Evolutionary conservation across 2,888 invertebrate species (phyloP).

Genomic region (Agonopterix alstromeriana): DNA sequence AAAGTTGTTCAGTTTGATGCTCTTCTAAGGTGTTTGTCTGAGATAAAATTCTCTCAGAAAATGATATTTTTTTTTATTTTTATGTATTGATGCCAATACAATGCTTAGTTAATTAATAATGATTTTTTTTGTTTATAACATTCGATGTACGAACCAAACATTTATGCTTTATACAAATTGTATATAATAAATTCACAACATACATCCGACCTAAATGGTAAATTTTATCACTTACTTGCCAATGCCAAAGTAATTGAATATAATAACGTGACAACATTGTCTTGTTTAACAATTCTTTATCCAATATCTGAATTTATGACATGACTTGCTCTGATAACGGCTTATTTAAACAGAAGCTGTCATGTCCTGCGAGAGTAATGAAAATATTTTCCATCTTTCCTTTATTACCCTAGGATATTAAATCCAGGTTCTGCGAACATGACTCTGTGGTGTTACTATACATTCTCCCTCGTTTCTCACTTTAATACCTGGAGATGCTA

Average conservation of each 20-base stretch:
- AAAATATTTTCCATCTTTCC: slow-evolving; percentile 63
- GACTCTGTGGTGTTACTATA: background rate
- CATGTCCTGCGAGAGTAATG: slow-evolving; percentile 49
- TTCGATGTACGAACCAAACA: too few relatives aligned
- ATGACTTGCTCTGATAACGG: slow-evolving; percentile 28
- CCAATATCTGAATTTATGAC: slow-evolving; percentile 36
- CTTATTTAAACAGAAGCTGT: slow-evolving; percentile 36
- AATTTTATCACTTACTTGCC: background rate
- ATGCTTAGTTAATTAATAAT: too few relatives aligned
- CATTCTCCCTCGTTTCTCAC: background rate
- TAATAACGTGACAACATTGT: background rate
- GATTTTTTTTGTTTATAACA: too few relatives aligned
- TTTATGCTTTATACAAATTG: too few relatives aligned
- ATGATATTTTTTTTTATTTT: too few relatives aligned
- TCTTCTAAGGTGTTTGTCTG: too few relatives aligned
- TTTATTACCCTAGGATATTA: slow-evolving; percentile 61
- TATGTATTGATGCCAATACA: too few relatives aligned
- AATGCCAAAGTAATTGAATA: background rate
- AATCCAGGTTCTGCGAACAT: slow-evolving; percentile 51
- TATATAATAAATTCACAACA: too few relatives aligned
- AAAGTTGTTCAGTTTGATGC: too few relatives aligned
- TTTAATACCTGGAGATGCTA: background rate
- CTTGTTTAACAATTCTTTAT: slow-evolving; percentile 1
- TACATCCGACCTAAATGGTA: background rate
- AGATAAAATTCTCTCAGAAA: too few relatives aligned